phyloP scores from a whole-genome alignment of 2,797 vertebrate species.

The Sebastes vulpes region DNA sequence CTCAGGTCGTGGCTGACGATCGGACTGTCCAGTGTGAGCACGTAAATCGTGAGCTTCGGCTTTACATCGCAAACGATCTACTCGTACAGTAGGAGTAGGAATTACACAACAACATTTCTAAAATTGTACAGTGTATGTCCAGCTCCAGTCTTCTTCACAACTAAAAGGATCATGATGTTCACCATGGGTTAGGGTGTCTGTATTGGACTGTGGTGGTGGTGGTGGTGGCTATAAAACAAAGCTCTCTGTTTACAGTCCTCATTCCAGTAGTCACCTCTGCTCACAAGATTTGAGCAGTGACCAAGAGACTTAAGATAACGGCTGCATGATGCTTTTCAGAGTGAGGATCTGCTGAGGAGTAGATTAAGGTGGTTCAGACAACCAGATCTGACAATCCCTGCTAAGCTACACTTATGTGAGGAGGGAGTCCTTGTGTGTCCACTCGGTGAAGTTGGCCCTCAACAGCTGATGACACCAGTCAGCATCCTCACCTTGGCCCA shows the following conservation, averaged over 20 bases:
- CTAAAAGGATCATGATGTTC: not conserved
- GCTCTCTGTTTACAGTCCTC: not conserved
- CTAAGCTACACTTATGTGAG: not conserved
- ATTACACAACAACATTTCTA: no score
- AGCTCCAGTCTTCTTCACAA: not conserved
- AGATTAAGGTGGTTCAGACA: not conserved
- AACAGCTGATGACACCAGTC: not conserved
- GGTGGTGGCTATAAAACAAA: not conserved
- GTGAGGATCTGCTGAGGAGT: not conserved
- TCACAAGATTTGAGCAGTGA: not conserved
- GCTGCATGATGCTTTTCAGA: not conserved
- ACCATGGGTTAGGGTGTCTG: not conserved
- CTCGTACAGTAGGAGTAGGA: no score
- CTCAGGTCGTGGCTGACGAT: no score
- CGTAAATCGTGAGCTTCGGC: no score
- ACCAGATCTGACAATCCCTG: not conserved
- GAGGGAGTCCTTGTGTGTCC: not conserved
- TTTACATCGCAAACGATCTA: no score
- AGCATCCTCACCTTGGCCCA: not conserved
- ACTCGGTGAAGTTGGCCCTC: not conserved
- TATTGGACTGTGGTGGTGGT: not conserved
- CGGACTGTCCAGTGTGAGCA: no score
- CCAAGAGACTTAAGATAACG: not conserved
- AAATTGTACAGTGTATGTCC: no score
- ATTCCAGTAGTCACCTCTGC: not conserved